Base-by-base conservation (phyloP, 1,140 invertebrate species). In the Drosophila bocqueti region DNA sequence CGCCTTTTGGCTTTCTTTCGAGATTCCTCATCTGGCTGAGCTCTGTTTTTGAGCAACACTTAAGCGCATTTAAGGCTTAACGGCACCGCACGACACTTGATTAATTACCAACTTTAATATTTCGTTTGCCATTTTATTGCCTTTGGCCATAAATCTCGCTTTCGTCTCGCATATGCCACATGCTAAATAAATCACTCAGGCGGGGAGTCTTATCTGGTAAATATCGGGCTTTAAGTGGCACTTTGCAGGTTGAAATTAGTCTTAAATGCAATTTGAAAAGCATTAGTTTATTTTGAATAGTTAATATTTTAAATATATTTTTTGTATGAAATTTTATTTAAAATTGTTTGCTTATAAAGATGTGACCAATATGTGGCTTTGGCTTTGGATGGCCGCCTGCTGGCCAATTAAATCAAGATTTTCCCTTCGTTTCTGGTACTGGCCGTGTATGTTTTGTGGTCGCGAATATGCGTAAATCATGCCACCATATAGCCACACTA, bases 1-100 rank as follows among this genome's bases (percentile, higher is more conserved):
- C 66, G 52, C 40, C 50, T 69, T 18, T 55, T 77, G 21, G 59
- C 60, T 83, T 83, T 72, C 66, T 67, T 71, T 81, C 13, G 10
- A 50, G 42, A 64, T 69, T 68, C 47, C 64, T 57, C 65, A 64
- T 54, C 50, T 45, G 40, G 26, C 54, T 40, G 21, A 57, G 54
- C 54, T 5, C 36, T 57, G 54, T 34, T 21, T 46, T 63, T 63
- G 46, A 31, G 58, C 50, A 67, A 71, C 64, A 57, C 77, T 84
- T 80, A 90, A 89, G 81, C 84, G 60, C 67, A 76, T 81, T 89
- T 89, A 50, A 66, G 65, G 84, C 84, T 89, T 90, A 90, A 90
- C 84, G 71, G 85, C 46, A 69, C 62, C 69, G 42, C 40, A 34
- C 77, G 72, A 71, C 79, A 81, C 66, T 85, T 89, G 85, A 89